Conservation (phyloP, 37 sponge, comb jelly and placozoan species). For the Tethya wilhelma region DNA sequence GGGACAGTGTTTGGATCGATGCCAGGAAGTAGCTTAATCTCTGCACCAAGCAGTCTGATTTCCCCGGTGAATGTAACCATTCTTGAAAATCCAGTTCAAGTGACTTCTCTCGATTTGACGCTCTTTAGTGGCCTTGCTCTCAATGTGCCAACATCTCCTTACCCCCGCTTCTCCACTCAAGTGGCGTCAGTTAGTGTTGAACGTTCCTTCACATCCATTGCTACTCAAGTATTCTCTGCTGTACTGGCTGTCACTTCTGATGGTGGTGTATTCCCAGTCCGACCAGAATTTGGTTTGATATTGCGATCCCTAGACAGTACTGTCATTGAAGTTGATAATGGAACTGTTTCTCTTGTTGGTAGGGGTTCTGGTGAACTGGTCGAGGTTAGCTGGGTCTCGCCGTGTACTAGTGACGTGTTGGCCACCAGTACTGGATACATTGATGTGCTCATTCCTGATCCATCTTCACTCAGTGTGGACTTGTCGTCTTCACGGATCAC, state of each 20-base stretch:
- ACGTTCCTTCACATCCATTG: conserved; percentile 21
- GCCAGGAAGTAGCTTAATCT: conserved; percentile 52
- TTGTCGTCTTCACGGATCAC: conserved; percentile 35
- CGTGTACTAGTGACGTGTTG: conserved; percentile 13
- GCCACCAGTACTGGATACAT: not conserved
- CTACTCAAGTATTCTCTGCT: conserved; percentile 3
- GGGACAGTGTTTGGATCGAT: conserved; percentile 14
- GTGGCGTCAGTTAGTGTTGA: conserved; percentile 21
- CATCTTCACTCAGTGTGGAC: conserved; percentile 3
- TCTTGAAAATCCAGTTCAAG: not conserved
- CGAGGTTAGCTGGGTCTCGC: conserved; percentile 29
- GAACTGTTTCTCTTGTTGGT: conserved; percentile 4
- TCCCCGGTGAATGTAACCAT: conserved; percentile 34
- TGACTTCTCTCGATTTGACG: conserved; percentile 43
- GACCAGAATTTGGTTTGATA: not conserved
- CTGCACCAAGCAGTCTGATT: conserved; percentile 1
- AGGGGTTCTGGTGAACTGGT: conserved; percentile 39
- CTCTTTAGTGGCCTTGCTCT: conserved; percentile 43
- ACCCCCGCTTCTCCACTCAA: conserved; percentile 11
- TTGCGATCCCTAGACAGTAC: conserved; percentile 42
- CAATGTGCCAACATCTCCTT: conserved; percentile 14
- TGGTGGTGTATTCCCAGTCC: conserved; percentile 26
- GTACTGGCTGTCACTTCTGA: conserved; percentile 59
- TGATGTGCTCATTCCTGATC: conserved; percentile 30
- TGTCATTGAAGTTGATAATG: conserved; percentile 8